Evolutionary conservation across 1,140 invertebrate genomes (phyloP), one percentile per base, ranked within the genome.

Genomic region (Drosophila trapezifrons): DNA sequence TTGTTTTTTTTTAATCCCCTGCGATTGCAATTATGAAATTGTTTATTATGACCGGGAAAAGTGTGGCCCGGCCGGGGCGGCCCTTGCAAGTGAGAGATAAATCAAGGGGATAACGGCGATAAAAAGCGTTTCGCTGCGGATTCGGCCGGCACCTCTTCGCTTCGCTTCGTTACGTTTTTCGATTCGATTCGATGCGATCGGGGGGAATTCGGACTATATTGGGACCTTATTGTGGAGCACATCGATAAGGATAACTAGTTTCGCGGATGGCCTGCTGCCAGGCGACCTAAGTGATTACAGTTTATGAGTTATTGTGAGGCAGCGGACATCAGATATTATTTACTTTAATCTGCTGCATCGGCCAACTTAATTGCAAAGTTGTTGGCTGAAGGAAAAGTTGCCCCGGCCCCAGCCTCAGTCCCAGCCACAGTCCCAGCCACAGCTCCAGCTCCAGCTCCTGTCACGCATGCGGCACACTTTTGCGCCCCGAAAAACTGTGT

Each of bases 391-490:
- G 80, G 60, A 83, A 86, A 81, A 77, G 66, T 65, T 76, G 60
- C 57, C 42, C 15, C 51, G 32, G 32, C 37, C 8, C 18, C 17
- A 20, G 25, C 45, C 38, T 12, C 37, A 22, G 43, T 20, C 17
- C 13, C 47, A 25, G 38, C 32, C 22, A 15, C 37, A 29, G 58
- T 6, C 13, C n/a, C 47, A 29, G 10, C 22, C n/a, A 8, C 46
- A 27, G 2, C 47, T 51, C 12, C 47, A 15, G 7, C 49, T 52
- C 29, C 29, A 52, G 49, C 51, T 54, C 63, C 51, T 81, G 83
- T 70, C 83, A 83, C 83, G 83, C 83, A 87, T 83, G 79, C 84
- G 83, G 83, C 83, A 87, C 83, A 87, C 83, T 87, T 87, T 87
- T 89, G 83, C 83, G 84, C 76, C 83, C 75, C 65, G 76, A 82